Conservation (phyloP, 2,888 invertebrate genomes). For the Scaptomyza reducta region DNA sequence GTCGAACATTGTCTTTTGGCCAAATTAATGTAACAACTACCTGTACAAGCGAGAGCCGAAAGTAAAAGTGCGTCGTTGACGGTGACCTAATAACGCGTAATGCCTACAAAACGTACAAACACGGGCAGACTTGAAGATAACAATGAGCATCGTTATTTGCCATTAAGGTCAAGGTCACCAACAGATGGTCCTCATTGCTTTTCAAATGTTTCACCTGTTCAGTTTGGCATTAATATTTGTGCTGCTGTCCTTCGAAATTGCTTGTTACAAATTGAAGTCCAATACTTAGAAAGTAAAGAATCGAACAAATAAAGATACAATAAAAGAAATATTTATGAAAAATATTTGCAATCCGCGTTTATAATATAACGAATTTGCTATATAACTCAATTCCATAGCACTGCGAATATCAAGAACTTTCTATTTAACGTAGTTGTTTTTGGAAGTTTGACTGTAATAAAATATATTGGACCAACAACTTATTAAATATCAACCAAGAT, state of each 20-base stretch:
- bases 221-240: not conserved
- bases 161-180: slow-evolving; percentile 46
- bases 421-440: too few species aligned
- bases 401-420: too few species aligned
- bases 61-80: slow-evolving; percentile 59
- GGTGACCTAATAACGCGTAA: slow-evolving; percentile 70
- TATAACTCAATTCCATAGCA: too few species aligned
- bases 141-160: slow-evolving; percentile 9
- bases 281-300: not conserved
- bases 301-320: too few species aligned
- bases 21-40: slow-evolving; percentile 64
- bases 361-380: too few species aligned
- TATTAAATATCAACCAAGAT: too few species aligned
- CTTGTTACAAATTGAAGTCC: not conserved
- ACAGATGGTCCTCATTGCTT: slow-evolving; percentile 12
- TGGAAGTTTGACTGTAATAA: too few species aligned
- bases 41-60: slow-evolving; percentile 52
- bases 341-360: too few species aligned
- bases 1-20: slow-evolving; percentile 42
- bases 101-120: slow-evolving; percentile 35
- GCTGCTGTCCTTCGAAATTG: slow-evolving; percentile 5
- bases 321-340: too few species aligned
- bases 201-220: slow-evolving; percentile 40
- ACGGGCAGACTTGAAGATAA: slow-evolving; percentile 1
- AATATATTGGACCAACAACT: too few species aligned